These are phyloP conservation scores for Otolemur garnettii DNA, from an alignment of 2,113 vertebrate species.

Conservation along the genomic window DNA sequence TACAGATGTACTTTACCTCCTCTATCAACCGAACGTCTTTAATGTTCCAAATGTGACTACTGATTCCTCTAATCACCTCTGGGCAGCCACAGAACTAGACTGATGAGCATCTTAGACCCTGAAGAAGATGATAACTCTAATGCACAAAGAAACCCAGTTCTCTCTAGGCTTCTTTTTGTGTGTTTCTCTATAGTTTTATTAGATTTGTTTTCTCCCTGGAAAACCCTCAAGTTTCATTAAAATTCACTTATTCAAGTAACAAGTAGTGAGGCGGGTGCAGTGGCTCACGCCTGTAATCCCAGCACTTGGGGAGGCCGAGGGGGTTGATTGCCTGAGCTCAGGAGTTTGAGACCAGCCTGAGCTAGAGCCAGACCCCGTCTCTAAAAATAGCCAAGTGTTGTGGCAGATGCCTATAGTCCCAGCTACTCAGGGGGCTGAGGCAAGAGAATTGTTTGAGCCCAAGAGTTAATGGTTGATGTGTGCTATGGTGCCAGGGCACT, in stretches of 20 bases:
- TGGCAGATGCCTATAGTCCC: too few species aligned
- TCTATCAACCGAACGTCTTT: neutral
- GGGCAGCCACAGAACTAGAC: neutral
- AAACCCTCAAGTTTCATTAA: constrained; percentile 28
- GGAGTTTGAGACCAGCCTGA: too few species aligned
- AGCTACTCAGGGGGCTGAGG: too few species aligned
- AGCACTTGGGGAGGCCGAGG: too few species aligned
- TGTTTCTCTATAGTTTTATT: neutral
- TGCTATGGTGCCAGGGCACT: too few species aligned
- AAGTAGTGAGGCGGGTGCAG: too few species aligned
- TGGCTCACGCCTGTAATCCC: too few species aligned
- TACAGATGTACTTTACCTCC: neutral
- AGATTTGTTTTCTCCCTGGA: constrained; percentile 3
- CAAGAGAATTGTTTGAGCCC: too few species aligned
- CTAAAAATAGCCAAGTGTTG: too few species aligned
- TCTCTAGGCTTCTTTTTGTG: neutral
- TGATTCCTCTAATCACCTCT: neutral
- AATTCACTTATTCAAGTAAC: constrained; percentile 6
- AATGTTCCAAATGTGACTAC: neutral
- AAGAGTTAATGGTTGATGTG: too few species aligned
- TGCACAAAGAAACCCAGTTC: neutral
- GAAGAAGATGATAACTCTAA: neutral
- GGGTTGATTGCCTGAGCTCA: too few species aligned
- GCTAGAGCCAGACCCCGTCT: too few species aligned
- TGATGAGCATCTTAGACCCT: neutral